Conservation (phyloP, 2,113 vertebrate genomes). For the Psammodynastes pulverulentus region DNA sequence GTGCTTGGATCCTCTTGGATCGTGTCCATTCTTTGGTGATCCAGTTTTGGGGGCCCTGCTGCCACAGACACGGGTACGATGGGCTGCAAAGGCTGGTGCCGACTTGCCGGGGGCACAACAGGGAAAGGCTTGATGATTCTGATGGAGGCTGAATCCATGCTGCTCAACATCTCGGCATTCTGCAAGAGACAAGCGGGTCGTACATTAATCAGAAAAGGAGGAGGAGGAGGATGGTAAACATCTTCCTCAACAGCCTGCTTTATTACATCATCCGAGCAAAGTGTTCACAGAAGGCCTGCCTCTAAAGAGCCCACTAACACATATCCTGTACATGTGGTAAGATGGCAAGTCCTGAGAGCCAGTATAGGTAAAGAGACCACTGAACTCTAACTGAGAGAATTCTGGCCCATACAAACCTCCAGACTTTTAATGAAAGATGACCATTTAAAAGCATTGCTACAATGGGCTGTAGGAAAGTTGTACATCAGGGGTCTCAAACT, state of each 20-base stretch:
- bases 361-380: neutral
- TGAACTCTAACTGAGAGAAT: neutral
- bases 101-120: constrained; percentile 61
- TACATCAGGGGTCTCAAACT: too few relatives aligned
- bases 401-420: neutral
- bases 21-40: constrained; percentile 89
- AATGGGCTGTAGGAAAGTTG: neutral
- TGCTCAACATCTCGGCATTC: constrained; percentile 88
- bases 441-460: neutral
- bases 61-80: neutral
- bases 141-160: constrained; percentile 80
- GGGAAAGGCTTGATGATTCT: constrained; percentile 84
- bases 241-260: neutral
- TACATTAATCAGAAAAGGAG: fast-evolving
- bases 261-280: neutral
- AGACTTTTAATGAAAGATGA: neutral
- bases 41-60: constrained; percentile 54
- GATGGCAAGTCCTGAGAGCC: neutral
- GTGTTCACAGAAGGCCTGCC: neutral
- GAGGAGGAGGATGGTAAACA: neutral
- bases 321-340: neutral
- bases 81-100: constrained; percentile 68
- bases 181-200: constrained; percentile 52
- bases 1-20: constrained; percentile 95
- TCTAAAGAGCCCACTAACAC: neutral